Evolutionary conservation across 1,140 invertebrate genomes (phyloP), one percentile per base, ranked within the genome.

Genomic region (Anastrepha obliqua): DNA sequence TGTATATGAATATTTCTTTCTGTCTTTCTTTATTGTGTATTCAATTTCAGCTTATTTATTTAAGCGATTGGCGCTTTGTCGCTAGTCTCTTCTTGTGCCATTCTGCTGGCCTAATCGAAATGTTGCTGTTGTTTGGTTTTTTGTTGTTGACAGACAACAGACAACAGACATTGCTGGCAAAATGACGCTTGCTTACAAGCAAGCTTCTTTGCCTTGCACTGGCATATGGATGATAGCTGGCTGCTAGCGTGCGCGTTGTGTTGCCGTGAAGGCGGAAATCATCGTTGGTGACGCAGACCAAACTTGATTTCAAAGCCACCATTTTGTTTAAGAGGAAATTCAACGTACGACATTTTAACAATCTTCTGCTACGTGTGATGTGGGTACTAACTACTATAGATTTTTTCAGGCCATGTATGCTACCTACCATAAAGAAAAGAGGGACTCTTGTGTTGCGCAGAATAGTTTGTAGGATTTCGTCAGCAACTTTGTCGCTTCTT

Each of bases 121-220:
- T 92, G 91, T 92, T 92, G 91, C 91, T 92, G 91, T 92, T 92
- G 91, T 92, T 92, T 88, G 86, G 91, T 92, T 92, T 92, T 92
- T 92, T 92, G 91, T 92, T 92, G 91, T 88, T 86, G 87, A 88
- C 60, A 85, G 17, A 81, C 47, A 81, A 88, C 60, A 85, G 17
- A 81, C 47, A 81, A 58, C 74, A n/a, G 39, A 60, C 55, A 44
- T 86, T 86, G 51, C 13, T 39, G n/a, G 44, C 44, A 15, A 29
- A 29, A 55, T 55, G 74, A 74, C 44, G 67, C 67, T 47, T 42
- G 67, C 42, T 44, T 42, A 47, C 42, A 55, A 13, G 47, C 4
- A 15, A 13, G 74, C 8, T 81, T 55, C 13, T n/a, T 42, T 67
- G 65, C 17, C 5, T 20, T 2, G 42, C 39, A 42, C 42, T 44